A percentile compares a stretch with the other conserved stretches of the same genome.
Conservation (phyloP, 1,140 invertebrate species). For the Drosophila saltans region DNA sequence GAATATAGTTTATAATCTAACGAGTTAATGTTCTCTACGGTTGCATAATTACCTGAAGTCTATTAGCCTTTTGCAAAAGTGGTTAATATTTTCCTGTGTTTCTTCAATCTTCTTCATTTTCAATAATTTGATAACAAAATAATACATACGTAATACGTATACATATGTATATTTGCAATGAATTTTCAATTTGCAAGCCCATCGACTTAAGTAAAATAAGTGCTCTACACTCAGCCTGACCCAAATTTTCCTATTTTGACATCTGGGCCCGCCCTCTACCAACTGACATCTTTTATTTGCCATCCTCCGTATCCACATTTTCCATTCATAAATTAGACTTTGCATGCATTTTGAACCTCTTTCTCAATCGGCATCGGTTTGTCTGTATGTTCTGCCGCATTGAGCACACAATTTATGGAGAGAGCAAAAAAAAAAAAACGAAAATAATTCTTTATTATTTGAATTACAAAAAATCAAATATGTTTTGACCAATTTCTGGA, state of each 20-base stretch:
- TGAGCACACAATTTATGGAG: slow-evolving; percentile 69
- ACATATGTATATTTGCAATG: too few relatives aligned
- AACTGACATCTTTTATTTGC: slow-evolving; percentile 35
- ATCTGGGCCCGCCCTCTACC: slow-evolving; percentile 35
- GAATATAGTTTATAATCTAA: too few relatives aligned
- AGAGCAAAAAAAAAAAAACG: slow-evolving; percentile 14
- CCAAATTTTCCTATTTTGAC: slow-evolving; percentile 33
- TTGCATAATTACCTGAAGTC: too few relatives aligned
- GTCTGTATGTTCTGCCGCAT: slow-evolving; percentile 61
- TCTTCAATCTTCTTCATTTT: too few relatives aligned
- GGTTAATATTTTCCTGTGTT: too few relatives aligned
- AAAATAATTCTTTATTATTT: slow-evolving; percentile 49
- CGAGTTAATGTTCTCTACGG: too few relatives aligned
- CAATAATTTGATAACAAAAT: too few relatives aligned
- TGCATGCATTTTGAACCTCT: slow-evolving; percentile 46
- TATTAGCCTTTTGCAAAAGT: too few relatives aligned
- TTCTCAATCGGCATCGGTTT: not conserved
- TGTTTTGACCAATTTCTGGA: slow-evolving; percentile 74
- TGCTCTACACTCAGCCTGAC: not conserved
- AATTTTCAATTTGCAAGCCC: too few relatives aligned
- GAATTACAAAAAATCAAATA: slow-evolving; percentile 66
- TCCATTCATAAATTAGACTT: slow-evolving; percentile 70
- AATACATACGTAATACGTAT: too few relatives aligned
- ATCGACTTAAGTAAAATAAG: not conserved
- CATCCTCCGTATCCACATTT: slow-evolving; percentile 19